phyloP scores from a whole-genome alignment of 2,113 vertebrate species.

The Crypturellus undulatus region DNA sequence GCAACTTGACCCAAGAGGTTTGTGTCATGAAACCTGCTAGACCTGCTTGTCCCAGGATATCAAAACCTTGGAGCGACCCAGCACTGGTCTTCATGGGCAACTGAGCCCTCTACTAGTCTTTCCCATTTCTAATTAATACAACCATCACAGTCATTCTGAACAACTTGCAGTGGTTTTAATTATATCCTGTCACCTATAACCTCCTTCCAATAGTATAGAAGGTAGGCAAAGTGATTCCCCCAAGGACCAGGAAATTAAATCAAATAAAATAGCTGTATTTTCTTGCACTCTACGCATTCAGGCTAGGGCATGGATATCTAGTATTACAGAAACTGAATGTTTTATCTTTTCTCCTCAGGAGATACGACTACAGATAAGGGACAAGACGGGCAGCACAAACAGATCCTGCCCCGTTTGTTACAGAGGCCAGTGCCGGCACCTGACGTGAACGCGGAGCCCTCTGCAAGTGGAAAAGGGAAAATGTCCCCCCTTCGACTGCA shows the following conservation, averaged over 20 bases:
- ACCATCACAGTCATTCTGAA: background rate
- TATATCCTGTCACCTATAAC: background rate
- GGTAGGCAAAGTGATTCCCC: constrained; percentile 3
- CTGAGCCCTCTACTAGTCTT: background rate
- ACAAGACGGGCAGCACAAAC: background rate
- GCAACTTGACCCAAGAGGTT: background rate
- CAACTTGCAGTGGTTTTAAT: background rate
- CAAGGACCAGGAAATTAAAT: constrained; percentile 53
- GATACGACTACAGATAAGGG: constrained; percentile 33
- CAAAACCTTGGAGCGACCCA: background rate
- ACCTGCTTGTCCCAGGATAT: background rate
- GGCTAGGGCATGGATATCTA: constrained; percentile 23
- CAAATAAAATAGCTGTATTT: constrained; percentile 32
- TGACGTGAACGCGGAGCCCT: constrained; percentile 47
- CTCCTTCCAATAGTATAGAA: background rate
- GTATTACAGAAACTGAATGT: constrained; percentile 27
- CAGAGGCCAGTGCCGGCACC: constrained; percentile 44
- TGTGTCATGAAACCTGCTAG: background rate
- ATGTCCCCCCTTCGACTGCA: constrained; percentile 14
- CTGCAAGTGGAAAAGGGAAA: constrained; percentile 29
- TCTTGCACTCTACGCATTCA: constrained; percentile 41
- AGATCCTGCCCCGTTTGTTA: background rate
- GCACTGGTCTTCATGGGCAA: background rate
- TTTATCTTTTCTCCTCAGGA: constrained; percentile 69
- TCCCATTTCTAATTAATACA: background rate